A percentile compares a stretch with the other conserved stretches of the same genome.
These are phyloP conservation scores for Larimichthys polyactis DNA, from an alignment of 2,113 vertebrate species.

Conservation along the genomic window DNA sequence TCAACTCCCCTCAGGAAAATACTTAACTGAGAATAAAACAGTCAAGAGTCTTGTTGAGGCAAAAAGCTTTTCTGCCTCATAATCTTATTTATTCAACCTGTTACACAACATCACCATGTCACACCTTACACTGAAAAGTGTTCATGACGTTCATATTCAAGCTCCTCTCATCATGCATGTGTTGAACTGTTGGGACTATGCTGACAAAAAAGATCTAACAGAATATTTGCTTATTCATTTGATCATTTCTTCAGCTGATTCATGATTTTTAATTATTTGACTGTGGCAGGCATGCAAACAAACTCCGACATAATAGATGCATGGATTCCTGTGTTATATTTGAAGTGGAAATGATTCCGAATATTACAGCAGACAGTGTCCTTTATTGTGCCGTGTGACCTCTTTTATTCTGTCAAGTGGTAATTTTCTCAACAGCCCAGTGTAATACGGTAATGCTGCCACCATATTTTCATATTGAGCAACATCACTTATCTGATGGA, in stretches of 20 bases:
- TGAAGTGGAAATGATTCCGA: neutral
- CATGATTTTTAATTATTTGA: neutral
- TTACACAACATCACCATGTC: neutral
- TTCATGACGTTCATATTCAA: neutral
- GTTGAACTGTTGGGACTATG: neutral
- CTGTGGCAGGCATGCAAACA: neutral
- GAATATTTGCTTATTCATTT: neutral
- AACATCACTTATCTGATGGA: neutral
- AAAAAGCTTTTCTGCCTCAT: neutral
- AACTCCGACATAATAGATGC: neutral
- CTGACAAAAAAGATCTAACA: constrained; percentile 5
- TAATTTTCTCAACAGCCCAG: neutral
- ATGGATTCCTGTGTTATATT: neutral
- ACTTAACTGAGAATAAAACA: neutral
- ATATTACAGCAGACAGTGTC: neutral
- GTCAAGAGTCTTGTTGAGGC: neutral
- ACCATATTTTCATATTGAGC: neutral
- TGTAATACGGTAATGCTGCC: neutral
- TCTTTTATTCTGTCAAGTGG: constrained; percentile 5
- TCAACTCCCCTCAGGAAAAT: neutral
- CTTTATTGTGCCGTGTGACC: neutral
- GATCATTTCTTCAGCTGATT: neutral
- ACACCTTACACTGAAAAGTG: neutral
- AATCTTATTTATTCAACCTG: neutral
- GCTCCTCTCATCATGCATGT: neutral